A percentile compares a stretch with the other conserved stretches of the same genome.
Evolutionary conservation across 2,888 invertebrate species (phyloP).

Genomic region (Catocala fraxini): DNA sequence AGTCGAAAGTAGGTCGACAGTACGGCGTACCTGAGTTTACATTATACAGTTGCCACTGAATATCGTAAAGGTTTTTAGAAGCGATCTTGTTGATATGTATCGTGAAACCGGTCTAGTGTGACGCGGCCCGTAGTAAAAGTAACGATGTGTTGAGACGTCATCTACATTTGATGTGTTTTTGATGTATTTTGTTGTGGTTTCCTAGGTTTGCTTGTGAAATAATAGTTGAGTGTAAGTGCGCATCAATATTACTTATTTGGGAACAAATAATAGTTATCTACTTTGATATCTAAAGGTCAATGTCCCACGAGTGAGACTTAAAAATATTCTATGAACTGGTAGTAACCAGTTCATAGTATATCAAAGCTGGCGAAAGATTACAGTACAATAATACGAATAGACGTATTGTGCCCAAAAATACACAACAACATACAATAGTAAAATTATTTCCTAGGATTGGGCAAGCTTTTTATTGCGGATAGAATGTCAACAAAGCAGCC

Average conservation of each 20-base stretch:
- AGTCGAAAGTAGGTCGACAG: slow-evolving; percentile 63
- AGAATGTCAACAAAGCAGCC: too few species aligned
- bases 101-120: slow-evolving; percentile 37
- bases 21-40: slow-evolving; percentile 34
- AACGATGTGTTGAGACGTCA: slow-evolving; percentile 22
- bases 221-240: neutral
- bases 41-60: slow-evolving; percentile 31
- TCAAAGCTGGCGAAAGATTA: too few species aligned
- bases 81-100: slow-evolving; percentile 16
- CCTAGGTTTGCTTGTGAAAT: slow-evolving; percentile 4
- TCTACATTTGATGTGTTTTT: slow-evolving; percentile 39
- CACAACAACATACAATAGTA: too few species aligned
- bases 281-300: too few species aligned
- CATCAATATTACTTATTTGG: neutral
- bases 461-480: too few species aligned
- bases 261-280: too few species aligned
- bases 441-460: too few species aligned
- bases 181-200: slow-evolving; percentile 21
- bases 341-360: too few species aligned
- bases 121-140: slow-evolving; percentile 30
- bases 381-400: too few species aligned
- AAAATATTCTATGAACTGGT: too few species aligned
- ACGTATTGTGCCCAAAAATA: too few species aligned
- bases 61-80: slow-evolving; percentile 14
- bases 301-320: too few species aligned